Evolutionary conservation across 2,888 invertebrate species (phyloP).

Genomic region (Caenorhabditis sp.): DNA sequence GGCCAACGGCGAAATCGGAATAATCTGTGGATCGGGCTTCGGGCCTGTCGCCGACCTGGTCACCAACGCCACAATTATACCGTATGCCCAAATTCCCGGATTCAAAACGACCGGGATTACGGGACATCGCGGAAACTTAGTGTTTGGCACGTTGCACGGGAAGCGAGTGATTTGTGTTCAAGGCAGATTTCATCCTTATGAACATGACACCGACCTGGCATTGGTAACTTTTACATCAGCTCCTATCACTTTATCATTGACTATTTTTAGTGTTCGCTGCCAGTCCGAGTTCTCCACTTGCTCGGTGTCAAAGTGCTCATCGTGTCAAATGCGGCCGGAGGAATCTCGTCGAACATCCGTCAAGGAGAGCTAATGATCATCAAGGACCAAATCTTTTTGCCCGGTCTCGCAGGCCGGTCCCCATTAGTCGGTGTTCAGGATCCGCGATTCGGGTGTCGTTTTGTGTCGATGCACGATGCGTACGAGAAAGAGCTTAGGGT

Average conservation of each 20-base stretch:
- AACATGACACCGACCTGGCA: slow-evolving; percentile 85
- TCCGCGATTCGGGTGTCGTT: slow-evolving; percentile 92
- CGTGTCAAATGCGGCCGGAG: slow-evolving; percentile 97
- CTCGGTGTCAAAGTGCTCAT: slow-evolving; percentile 91
- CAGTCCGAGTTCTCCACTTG: slow-evolving; percentile 95
- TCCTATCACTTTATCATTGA: too few relatives aligned
- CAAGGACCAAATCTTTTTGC: slow-evolving; percentile 96
- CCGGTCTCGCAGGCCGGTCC: slow-evolving; percentile 94
- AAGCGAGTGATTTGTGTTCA: slow-evolving; percentile 93
- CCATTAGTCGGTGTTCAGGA: slow-evolving; percentile 95
- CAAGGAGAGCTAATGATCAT: slow-evolving; percentile 97
- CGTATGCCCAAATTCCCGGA: slow-evolving; percentile 92
- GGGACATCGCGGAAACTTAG: slow-evolving; percentile 92
- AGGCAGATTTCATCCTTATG: slow-evolving; percentile 96
- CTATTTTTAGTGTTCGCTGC: slow-evolving; percentile 82
- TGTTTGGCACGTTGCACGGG: slow-evolving; percentile 89
- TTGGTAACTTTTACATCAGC: too few relatives aligned
- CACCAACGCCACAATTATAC: slow-evolving; percentile 83
- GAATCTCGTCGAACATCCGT: slow-evolving; percentile 89
- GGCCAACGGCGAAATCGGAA: slow-evolving; percentile 84
- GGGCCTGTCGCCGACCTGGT: slow-evolving; percentile 83
- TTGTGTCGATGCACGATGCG: slow-evolving; percentile 92
- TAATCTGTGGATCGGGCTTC: slow-evolving; percentile 96
- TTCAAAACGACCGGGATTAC: slow-evolving; percentile 88
- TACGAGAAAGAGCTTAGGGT: slow-evolving; percentile 86